Evolutionary conservation across 2,888 invertebrate species (phyloP), one percentile per base, ranked within the genome.

Genomic region (Lordiphosa fenestrarum): DNA sequence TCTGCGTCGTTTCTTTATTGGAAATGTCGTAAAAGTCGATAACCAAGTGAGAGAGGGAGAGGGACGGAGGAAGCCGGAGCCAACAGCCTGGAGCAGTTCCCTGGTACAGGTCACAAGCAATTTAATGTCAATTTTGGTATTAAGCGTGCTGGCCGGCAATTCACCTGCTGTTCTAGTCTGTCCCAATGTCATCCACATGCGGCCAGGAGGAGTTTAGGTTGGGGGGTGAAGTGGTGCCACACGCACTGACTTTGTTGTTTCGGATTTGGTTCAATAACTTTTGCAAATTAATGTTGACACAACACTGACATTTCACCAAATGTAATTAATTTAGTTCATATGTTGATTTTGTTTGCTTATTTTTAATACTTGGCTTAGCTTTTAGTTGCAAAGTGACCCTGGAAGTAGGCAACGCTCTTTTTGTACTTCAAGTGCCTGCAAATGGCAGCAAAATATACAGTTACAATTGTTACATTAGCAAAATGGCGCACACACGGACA

Each of bases 11-110:
- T 71, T 66, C 83, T 84, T 80, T 80, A 80, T 84, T 84, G 83
- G 81, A 84, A 78, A 69, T 84, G 85, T 84, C 80, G 85, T 83
- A 75, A 80, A 80, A 78, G 80, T 80, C 85, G 85, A 80, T 84
- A 84, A 82, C 75, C 49, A 15, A 59, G 42, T 35, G 30, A 19
- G 40, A 6, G 6, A 3, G 6, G 23, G 58, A 35, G 13, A 60
- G 5, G 9, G 51, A 38, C 49, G 48, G 25, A 67, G 54, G 12
- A 2, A 30, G 13, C 42, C 42, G 33, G 13, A 30, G 12, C 12
- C 25, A 42, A 10, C 42, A 44, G 15, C 23, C 44, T 23, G 12
- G 1, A 42, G 42, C 33, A 44, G 44, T 23, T 30, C 30, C 30
- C 36, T 12, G 57, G 53, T 69, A 59, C 69, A 75, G 80, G 85